Base-by-base conservation (phyloP, 2,888 invertebrate genomes). In the Archips crataeganus region DNA sequence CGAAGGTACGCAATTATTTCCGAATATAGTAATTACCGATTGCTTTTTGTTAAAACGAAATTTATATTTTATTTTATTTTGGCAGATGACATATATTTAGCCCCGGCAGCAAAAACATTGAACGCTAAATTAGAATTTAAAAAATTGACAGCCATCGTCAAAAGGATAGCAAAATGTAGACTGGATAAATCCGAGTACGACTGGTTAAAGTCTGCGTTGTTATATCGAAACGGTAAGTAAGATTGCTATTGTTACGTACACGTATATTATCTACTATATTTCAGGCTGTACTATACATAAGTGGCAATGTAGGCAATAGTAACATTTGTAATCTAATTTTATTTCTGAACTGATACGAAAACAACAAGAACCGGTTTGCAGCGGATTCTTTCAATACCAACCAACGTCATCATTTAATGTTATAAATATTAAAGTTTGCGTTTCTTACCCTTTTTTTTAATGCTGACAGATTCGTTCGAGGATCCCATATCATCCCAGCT, bases 161-260 rank as follows among this genome's bases (percentile, higher is more conserved):
- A 95, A 45, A 95, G 96, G 80, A 96, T 97, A 81, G 94, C 95
- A 8, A 90, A 95, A 9, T 91, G 96, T 70, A 93, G 96, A 77
- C 95, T 98, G 23, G 98, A 98, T 87, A 97, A 97, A 85, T 97
- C 97, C 0, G 98, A 98, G 85, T 97, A 96, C 83, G 97, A 98
- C 54, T 98, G 97, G 87, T 92, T 98, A n/a, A 98, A 98, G 85
- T 97, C 97, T 0, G 94, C 97, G 10, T 96, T 97, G 5, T 93
- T 98, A 5, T 98, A 98, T 87, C 97, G 97, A 89, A 95, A 97
- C 89, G 98, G 98, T 97, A 90, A 87, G 82, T 54, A 54, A 6
- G 3, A 54, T 15, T 9, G 15, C 23, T 54, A 6, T 23, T 15
- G 9, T 5, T n/a, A 23, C 6, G 0, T 39, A n/a, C n/a, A 49